Conservation (phyloP, 2,113 vertebrate genomes). For the Corydoras sp. region DNA sequence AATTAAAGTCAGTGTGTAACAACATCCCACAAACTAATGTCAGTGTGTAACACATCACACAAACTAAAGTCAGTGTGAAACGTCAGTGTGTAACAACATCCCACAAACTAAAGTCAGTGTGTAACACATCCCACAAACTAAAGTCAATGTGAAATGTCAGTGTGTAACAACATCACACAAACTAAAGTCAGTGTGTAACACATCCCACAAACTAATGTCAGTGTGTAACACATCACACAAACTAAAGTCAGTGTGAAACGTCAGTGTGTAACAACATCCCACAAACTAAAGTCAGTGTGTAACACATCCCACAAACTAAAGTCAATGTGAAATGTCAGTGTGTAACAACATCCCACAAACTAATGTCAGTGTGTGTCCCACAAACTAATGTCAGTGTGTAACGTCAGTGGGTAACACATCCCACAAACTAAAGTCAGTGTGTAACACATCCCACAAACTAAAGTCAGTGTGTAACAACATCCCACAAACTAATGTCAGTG, state of each 20-base stretch:
- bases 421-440: background rate
- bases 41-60: background rate
- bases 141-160: background rate
- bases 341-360: background rate
- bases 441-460: background rate
- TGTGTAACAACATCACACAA: background rate
- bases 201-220: no score
- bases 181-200: slow-evolving; percentile 48
- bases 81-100: background rate
- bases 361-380: slow-evolving; percentile 46
- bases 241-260: background rate
- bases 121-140: background rate
- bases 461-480: background rate
- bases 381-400: background rate
- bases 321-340: background rate
- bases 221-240: background rate
- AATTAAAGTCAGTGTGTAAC: slow-evolving; percentile 49
- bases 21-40: rapidly evolving
- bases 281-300: background rate
- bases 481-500: background rate
- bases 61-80: background rate
- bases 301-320: background rate
- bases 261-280: background rate
- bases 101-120: background rate
- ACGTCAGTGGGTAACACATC: background rate